phyloP scores from a whole-genome alignment of 1,140 invertebrate species.

The Hycleus cichorii region DNA sequence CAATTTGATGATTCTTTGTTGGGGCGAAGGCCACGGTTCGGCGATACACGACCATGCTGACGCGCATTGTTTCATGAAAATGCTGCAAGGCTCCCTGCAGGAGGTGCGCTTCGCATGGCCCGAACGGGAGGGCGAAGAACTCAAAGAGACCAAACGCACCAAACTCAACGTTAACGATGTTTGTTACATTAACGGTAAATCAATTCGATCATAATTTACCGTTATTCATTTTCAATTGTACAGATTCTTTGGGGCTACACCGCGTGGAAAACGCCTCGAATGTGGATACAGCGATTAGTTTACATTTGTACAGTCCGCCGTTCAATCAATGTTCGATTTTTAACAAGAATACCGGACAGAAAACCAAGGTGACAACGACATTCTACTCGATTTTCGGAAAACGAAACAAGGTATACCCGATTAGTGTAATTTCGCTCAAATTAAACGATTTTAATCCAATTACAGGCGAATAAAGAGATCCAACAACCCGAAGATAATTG shows the following conservation, averaged over 20 bases:
- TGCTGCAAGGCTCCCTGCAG: constrained; percentile 61
- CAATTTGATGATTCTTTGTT: constrained; percentile 95
- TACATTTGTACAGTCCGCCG: constrained; percentile 95
- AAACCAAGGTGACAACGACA: constrained; percentile 61
- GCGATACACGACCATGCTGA: constrained; percentile 95
- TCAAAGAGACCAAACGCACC: constrained; percentile 57
- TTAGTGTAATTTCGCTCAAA: no score
- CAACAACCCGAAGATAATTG: constrained; percentile 30
- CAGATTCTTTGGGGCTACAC: constrained; percentile 90
- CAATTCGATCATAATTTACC: not conserved
- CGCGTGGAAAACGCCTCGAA: constrained; percentile 93
- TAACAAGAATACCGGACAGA: constrained; percentile 82
- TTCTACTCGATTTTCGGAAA: constrained; percentile 87
- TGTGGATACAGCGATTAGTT: constrained; percentile 76
- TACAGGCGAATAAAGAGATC: constrained; percentile 26
- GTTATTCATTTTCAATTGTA: constrained; percentile 10
- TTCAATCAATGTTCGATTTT: constrained; percentile 85
- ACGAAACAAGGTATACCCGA: constrained; percentile 40
- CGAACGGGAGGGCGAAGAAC: constrained; percentile 38
- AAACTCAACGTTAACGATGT: constrained; percentile 68
- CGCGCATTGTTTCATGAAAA: constrained; percentile 97
- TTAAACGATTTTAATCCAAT: not conserved
- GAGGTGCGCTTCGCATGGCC: constrained; percentile 75
- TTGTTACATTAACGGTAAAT: constrained; percentile 92
- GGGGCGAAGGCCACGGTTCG: constrained; percentile 91